phyloP scores from a whole-genome alignment of 2,888 invertebrate genomes.

The Drosophila fulvimacula region DNA sequence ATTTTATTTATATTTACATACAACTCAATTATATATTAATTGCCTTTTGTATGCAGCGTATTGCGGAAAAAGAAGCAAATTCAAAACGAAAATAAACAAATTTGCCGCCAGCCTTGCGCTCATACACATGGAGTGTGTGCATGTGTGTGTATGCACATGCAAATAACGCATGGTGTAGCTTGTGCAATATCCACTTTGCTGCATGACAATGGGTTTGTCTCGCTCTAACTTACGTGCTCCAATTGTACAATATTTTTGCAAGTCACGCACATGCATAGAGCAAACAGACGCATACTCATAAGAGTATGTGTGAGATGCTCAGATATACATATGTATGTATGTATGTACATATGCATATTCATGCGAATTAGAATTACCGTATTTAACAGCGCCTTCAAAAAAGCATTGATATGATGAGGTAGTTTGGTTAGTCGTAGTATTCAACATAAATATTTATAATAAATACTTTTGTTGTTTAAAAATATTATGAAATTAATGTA shows the following conservation, averaged over 20 bases:
- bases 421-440: neutral
- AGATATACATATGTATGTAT: neutral
- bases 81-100: neutral
- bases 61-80: neutral
- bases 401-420: neutral
- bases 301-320: no score
- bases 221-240: neutral
- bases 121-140: neutral
- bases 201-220: neutral
- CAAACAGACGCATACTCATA: no score
- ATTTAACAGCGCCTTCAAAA: neutral
- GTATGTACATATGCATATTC: neutral
- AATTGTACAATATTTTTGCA: neutral
- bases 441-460: neutral
- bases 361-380: neutral
- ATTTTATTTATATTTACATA: neutral
- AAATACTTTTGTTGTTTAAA: no score
- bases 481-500: neutral
- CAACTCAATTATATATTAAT: neutral
- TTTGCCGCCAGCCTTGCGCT: neutral
- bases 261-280: neutral
- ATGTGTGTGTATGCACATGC: neutral
- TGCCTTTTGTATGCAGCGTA: neutral
- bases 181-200: neutral
- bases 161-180: neutral